Evolutionary conservation across 2,797 vertebrate genomes (phyloP).

Genomic region (Schizothorax lantsangensis): DNA sequence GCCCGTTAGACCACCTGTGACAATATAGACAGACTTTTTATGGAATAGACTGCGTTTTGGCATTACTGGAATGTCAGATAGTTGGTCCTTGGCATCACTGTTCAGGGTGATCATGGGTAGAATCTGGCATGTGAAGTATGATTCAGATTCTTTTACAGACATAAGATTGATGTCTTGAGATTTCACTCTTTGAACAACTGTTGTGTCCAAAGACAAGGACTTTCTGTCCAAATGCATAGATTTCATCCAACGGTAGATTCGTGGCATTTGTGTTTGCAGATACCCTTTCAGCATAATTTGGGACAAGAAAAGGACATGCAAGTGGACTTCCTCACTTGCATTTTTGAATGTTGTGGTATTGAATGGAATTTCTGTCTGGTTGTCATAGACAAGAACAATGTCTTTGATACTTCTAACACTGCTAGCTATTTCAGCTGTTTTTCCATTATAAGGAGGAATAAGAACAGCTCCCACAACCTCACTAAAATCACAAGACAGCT

Average conservation of each 20-base stretch:
- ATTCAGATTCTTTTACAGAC: constrained; percentile 54
- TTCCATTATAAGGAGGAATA: constrained; percentile 74
- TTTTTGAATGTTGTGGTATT: constrained; percentile 60
- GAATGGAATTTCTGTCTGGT: constrained; percentile 54
- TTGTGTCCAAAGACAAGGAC: constrained; percentile 66
- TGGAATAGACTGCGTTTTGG: constrained; percentile 59
- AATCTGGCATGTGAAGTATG: constrained; percentile 76
- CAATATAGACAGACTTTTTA: too few relatives aligned
- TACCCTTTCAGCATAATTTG: constrained; percentile 78
- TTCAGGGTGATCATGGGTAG: constrained; percentile 74
- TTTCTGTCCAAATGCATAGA: constrained; percentile 69
- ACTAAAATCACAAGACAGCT: constrained; percentile 55
- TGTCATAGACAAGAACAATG: constrained; percentile 76
- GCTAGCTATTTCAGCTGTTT: constrained; percentile 65
- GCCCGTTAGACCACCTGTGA: too few relatives aligned
- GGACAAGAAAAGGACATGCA: constrained; percentile 74
- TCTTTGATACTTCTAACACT: constrained; percentile 68
- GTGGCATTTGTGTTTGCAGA: constrained; percentile 69
- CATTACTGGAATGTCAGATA: constrained; percentile 75
- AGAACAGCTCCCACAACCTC: constrained; percentile 74
- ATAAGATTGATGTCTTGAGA: constrained; percentile 50
- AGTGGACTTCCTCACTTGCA: constrained; percentile 68
- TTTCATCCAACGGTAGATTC: constrained; percentile 76
- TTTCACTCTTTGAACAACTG: constrained; percentile 72
- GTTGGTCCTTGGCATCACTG: constrained; percentile 30